These are phyloP conservation scores for Cephus pygmeus DNA, from an alignment of 2,888 invertebrate species.

Conservation along the genomic window DNA sequence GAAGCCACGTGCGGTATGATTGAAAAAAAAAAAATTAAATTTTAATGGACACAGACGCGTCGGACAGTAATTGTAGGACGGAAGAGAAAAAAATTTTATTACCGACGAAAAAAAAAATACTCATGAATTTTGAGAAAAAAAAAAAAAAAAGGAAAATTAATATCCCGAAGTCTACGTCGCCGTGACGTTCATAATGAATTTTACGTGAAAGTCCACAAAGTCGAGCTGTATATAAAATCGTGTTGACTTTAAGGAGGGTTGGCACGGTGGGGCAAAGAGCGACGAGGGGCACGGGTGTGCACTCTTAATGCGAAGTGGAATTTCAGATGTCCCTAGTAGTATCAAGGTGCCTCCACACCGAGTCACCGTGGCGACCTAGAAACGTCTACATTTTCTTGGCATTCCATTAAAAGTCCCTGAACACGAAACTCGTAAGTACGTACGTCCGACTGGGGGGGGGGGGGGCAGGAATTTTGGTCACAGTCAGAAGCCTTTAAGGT, in stretches of 20 bases:
- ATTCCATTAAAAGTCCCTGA: constrained; percentile 2
- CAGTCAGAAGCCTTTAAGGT: constrained; percentile 11
- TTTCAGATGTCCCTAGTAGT: constrained; percentile 26
- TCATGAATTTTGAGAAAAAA: not conserved
- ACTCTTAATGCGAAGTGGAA: constrained; percentile 29
- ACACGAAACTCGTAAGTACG: not conserved
- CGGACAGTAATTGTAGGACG: not conserved
- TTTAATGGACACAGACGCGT: not conserved
- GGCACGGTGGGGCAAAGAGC: not conserved
- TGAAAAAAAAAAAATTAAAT: not conserved
- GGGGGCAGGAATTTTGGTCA: not conserved
- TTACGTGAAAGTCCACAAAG: not conserved
- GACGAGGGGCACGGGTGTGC: not conserved
- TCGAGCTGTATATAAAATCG: not conserved
- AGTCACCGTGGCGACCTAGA: not conserved
- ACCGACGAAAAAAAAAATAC: not conserved
- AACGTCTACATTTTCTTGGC: not conserved
- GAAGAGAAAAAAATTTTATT: not conserved
- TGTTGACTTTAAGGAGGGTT: not conserved
- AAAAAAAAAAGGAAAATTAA: not conserved
- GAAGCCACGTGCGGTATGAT: not conserved
- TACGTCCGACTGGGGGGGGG: not conserved
- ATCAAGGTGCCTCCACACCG: not conserved
- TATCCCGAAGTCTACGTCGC: not conserved
- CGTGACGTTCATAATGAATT: not conserved